Conservation (phyloP, 2,113 vertebrate genomes). For the Propithecus coquereli region DNA sequence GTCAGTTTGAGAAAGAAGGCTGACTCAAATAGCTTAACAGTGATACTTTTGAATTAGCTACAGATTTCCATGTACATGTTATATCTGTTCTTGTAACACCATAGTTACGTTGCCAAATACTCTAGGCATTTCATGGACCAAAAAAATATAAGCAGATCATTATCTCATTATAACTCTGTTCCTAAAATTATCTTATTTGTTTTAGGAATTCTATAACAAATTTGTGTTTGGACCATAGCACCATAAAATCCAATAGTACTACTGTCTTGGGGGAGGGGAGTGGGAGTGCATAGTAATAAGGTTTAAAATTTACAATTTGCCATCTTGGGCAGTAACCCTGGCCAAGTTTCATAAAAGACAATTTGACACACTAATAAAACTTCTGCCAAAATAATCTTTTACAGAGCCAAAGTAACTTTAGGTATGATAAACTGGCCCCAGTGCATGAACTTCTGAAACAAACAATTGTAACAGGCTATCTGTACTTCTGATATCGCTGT, state of each 20-base stretch:
- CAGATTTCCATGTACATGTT: slow-evolving; percentile 49
- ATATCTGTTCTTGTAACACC: slow-evolving; percentile 42
- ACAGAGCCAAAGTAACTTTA: slow-evolving; percentile 65
- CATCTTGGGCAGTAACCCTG: slow-evolving; percentile 65
- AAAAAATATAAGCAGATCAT: slow-evolving; percentile 63
- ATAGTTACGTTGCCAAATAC: slow-evolving; percentile 37
- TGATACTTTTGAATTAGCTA: slow-evolving; percentile 51
- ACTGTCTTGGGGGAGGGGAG: slow-evolving; percentile 45
- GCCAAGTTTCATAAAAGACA: slow-evolving; percentile 66
- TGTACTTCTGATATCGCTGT: slow-evolving; percentile 37
- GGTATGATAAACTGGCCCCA: slow-evolving; percentile 46
- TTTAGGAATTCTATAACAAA: slow-evolving; percentile 61
- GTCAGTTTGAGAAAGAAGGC: slow-evolving; percentile 23
- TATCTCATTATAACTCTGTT: slow-evolving; percentile 39
- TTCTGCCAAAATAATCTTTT: slow-evolving; percentile 71
- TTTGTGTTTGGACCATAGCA: background rate
- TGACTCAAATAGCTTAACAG: slow-evolving; percentile 3
- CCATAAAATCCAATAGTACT: slow-evolving; percentile 26
- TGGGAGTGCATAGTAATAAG: slow-evolving; percentile 63
- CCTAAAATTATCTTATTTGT: slow-evolving; percentile 2
- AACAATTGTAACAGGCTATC: slow-evolving; percentile 51
- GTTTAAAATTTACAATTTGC: slow-evolving; percentile 62
- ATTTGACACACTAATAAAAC: slow-evolving; percentile 70
- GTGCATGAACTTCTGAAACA: slow-evolving; percentile 42
- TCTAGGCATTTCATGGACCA: slow-evolving; percentile 22